phyloP scores from a whole-genome alignment of 1,140 invertebrate species.

The Archegozetes longisetosus region DNA sequence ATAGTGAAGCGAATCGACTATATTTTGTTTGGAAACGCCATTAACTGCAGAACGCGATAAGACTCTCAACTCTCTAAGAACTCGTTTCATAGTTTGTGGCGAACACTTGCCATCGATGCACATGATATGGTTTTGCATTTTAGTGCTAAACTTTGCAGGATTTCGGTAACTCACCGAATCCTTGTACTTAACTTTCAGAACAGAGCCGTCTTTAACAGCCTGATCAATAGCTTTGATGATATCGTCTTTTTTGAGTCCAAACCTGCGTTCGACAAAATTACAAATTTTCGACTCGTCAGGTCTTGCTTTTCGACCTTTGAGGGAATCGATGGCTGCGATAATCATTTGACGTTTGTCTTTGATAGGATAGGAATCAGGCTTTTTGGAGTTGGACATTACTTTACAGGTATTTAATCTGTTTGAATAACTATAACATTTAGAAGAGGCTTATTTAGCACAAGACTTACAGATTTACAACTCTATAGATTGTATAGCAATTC shows the following conservation, averaged over 20 bases:
- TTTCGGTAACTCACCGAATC: constrained; percentile 65
- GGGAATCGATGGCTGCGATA: constrained; percentile 63
- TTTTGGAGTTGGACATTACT: background rate
- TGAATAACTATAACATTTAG: no score
- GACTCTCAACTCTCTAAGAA: constrained; percentile 27
- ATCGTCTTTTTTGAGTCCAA: constrained; percentile 48
- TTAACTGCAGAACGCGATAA: background rate
- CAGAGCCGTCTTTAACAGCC: constrained; percentile 53
- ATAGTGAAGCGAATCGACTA: background rate
- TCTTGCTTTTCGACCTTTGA: constrained; percentile 58
- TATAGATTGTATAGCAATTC: no score
- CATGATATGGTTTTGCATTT: constrained; percentile 29
- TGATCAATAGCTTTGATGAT: constrained; percentile 53
- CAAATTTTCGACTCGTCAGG: constrained; percentile 64
- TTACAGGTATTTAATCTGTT: no score
- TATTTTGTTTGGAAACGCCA: background rate
- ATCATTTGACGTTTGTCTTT: constrained; percentile 33
- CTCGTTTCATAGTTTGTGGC: constrained; percentile 34
- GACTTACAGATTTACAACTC: no score
- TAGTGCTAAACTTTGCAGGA: constrained; percentile 44
- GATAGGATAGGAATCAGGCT: background rate
- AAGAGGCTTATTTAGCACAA: no score
- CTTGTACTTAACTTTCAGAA: constrained; percentile 71
- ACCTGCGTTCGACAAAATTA: constrained; percentile 54
- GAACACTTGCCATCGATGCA: background rate